Evolutionary conservation across 2,113 vertebrate genomes (phyloP), one percentile per base, ranked within the genome.

Genomic region (Anseranas semipalmata): DNA sequence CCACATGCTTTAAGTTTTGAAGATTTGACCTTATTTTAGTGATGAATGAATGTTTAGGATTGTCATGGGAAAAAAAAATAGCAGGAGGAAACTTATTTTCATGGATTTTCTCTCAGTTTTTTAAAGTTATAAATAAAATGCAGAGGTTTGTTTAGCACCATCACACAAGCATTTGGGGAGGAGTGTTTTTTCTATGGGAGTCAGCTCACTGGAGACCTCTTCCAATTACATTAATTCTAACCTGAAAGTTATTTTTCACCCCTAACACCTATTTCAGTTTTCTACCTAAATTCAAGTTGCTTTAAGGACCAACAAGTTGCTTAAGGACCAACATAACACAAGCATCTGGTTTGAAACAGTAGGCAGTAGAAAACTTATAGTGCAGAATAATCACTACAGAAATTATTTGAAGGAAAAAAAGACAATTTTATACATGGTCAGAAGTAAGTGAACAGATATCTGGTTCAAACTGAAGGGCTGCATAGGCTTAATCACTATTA

Each of bases 111-210:
- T 4, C 5, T 70, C 19, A 19, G 4, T 32, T 67, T 81, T 76
- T 35, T 56, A 27, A 22, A 2, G 12, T 50, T 58, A 59, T 22
- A 73, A 58, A 58, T 55, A 58, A 95, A 90, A 84, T 48, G 2
- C 0, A 10, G 1, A 55, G 73, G 3, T 7, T 86, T 71, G 25
- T 84, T 76, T 37, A 80, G 5, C 45, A 50, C 6, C 2, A 17
- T 37, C 13, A 28, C 33, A 48, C 16, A 76, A 86, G 8, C 0
- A 0, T 62, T 76, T 76, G 12, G 3, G n/a, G 16, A 70, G 1
- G 2, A 85, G 7, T 32, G 2, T 4, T 76, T 13, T 6, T 73
- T 80, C 27, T 35, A 77, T 16, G 10, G 5, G 7, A 25, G 4
- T 59, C 55, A 88, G 63, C 9, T 46, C 2, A 60, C 32, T 52